Evolutionary conservation across 1,140 invertebrate species (phyloP), one percentile per base, ranked within the genome.

Genomic region (Nomia melanderi): DNA sequence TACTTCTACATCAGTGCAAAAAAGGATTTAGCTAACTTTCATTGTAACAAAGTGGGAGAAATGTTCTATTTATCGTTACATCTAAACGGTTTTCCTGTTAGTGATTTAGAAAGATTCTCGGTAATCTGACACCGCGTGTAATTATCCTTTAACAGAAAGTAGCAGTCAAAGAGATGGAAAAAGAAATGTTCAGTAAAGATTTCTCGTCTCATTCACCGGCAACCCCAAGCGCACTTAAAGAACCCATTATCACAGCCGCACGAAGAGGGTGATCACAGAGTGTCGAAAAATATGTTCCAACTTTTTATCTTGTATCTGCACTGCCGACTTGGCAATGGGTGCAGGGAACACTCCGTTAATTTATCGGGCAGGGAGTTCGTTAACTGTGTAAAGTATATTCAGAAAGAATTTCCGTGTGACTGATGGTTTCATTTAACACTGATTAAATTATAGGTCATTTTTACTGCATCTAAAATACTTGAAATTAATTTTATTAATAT

Each of bases 231-330:
- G 36, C 50, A 14, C 56, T 63, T 59, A 82, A 77, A 63, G 71
- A 53, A 69, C 60, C 85, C 81, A 87, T 87, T 86, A 87, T 83
- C 82, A 62, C 71, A 50, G 9, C 50, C n/a, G 57, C 44, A 66
- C 64, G 54, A 72, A 78, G 44, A 25, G 69, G 64, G 79, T 77
- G 85, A 77, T 78, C 77, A 47, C 54, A 57, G 78, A 70, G 78
- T 85, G 85, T 78, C 77, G 84, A 87, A 88, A 88, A 88, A 88
- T 88, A 88, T 88, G 86, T 79, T 84, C 84, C 67, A 88, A 88
- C 86, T 88, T 88, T 88, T 88, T 88, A 88, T 88, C 86, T 85
- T 79, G 81, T 78, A 86, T 87, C 86, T 78, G 76, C 79, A 69
- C 79, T 57, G 70, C 62, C 63, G 75, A 73, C 75, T 86, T 78